Evolutionary conservation across 2,888 invertebrate species (phyloP).

Genomic region (Archips crataeganus): DNA sequence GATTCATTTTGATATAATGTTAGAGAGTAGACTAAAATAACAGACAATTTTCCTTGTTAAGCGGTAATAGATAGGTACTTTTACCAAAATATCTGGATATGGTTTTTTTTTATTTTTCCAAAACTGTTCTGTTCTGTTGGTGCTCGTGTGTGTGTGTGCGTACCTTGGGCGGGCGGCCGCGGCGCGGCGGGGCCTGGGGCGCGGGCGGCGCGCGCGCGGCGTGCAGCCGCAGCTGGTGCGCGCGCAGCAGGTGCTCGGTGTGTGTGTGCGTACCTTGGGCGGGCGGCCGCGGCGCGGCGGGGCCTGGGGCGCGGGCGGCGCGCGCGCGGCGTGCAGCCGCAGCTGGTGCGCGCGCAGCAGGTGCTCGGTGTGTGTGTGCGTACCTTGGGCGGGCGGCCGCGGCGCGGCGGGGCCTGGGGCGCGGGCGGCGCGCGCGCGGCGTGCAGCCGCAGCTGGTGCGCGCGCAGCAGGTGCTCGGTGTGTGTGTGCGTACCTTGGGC

Average conservation of each 20-base stretch:
- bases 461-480: constrained; percentile 79
- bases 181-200: constrained; percentile 4
- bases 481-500: constrained; percentile 75
- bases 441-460: constrained; percentile 77
- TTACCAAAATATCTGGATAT: too few relatives aligned
- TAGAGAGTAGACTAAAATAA: too few relatives aligned
- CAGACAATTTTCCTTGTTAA: too few relatives aligned
- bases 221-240: constrained; percentile 77
- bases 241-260: constrained; percentile 79
- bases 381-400: constrained; percentile 64
- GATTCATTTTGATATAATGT: too few relatives aligned
- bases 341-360: constrained; percentile 77
- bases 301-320: constrained; percentile 5
- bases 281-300: constrained; percentile 60
- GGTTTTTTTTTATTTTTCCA: too few relatives aligned
- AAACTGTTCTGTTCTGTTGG: too few relatives aligned
- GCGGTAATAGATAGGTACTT: too few relatives aligned
- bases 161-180: constrained; percentile 47
- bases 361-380: constrained; percentile 80
- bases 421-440: constrained; percentile 49
- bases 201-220: constrained; percentile 49
- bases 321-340: constrained; percentile 65
- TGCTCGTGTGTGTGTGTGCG: too few relatives aligned
- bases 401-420: constrained; percentile 50
- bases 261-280: constrained; percentile 75